Evolutionary conservation across 2,888 invertebrate species (phyloP).

Genomic region (Eutolmus rufibarbis): DNA sequence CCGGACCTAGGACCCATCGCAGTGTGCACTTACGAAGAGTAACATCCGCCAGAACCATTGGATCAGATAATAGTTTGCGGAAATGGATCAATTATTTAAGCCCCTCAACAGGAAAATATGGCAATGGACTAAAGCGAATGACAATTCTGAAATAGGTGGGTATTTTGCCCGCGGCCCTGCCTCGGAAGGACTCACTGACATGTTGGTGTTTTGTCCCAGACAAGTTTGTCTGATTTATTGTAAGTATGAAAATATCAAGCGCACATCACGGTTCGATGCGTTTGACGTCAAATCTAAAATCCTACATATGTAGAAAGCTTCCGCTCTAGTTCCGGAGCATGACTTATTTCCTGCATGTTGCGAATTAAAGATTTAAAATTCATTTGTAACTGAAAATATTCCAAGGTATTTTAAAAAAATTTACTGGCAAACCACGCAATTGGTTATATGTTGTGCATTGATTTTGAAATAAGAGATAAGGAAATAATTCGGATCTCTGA

Average conservation of each 20-base stretch:
- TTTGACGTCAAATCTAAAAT: background rate
- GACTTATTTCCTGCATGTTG: background rate
- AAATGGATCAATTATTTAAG: slow-evolving; percentile 53
- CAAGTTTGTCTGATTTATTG: slow-evolving; percentile 18
- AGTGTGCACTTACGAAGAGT: slow-evolving; percentile 48
- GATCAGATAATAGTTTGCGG: slow-evolving; percentile 53
- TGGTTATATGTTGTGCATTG: too few relatives aligned
- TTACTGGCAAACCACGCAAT: too few relatives aligned
- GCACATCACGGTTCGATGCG: background rate
- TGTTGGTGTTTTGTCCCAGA: slow-evolving; percentile 1
- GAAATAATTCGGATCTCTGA: too few relatives aligned
- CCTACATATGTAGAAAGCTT: background rate
- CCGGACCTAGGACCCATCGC: slow-evolving; percentile 42
- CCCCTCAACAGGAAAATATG: slow-evolving; percentile 38
- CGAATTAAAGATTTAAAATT: background rate
- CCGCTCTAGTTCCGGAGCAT: background rate
- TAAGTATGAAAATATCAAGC: background rate
- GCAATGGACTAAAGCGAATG: background rate
- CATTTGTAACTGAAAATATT: background rate
- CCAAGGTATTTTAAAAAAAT: too few relatives aligned
- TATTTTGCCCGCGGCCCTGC: background rate
- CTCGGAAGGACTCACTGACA: background rate
- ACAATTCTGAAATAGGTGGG: slow-evolving; percentile 19
- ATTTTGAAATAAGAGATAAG: too few relatives aligned
- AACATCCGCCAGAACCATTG: slow-evolving; percentile 49